Conservation (phyloP, 2,113 vertebrate species). For the Stegostoma tigrinum region DNA sequence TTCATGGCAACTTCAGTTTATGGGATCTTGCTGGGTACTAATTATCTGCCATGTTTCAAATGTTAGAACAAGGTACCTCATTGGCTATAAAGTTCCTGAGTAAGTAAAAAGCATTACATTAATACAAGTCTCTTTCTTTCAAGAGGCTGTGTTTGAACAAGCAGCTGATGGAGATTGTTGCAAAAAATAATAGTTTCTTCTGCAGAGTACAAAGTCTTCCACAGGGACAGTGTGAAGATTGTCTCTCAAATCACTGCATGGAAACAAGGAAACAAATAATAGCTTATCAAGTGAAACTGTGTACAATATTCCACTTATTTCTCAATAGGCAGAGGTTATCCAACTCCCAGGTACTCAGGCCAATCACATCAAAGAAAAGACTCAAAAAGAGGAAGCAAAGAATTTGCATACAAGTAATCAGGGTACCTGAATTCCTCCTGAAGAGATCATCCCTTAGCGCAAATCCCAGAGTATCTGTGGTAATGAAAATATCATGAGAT, state of each 20-base stretch:
- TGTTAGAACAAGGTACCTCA: not conserved
- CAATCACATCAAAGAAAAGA: not conserved
- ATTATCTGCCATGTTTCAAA: not conserved
- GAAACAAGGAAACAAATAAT: not conserved
- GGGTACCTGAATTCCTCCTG: not conserved
- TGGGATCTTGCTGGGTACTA: not conserved
- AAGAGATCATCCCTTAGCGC: not conserved
- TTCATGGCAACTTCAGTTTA: not conserved
- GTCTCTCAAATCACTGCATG: not conserved
- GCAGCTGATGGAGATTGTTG: not conserved
- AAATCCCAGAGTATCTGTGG: not conserved
- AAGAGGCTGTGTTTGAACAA: not conserved
- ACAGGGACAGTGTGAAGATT: not conserved
- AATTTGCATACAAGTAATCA: constrained; percentile 22
- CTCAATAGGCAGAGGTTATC: constrained; percentile 1
- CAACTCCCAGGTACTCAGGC: not conserved
- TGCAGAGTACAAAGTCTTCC: not conserved
- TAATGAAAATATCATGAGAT: constrained; percentile 29
- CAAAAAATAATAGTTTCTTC: not conserved
- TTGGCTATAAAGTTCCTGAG: not conserved
- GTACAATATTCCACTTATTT: not conserved
- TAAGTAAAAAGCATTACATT: not conserved
- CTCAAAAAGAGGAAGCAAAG: not conserved
- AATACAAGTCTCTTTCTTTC: not conserved
- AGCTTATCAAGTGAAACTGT: not conserved